Base-by-base conservation (phyloP, 2,888 invertebrate species). In the Latheticus oryzae region DNA sequence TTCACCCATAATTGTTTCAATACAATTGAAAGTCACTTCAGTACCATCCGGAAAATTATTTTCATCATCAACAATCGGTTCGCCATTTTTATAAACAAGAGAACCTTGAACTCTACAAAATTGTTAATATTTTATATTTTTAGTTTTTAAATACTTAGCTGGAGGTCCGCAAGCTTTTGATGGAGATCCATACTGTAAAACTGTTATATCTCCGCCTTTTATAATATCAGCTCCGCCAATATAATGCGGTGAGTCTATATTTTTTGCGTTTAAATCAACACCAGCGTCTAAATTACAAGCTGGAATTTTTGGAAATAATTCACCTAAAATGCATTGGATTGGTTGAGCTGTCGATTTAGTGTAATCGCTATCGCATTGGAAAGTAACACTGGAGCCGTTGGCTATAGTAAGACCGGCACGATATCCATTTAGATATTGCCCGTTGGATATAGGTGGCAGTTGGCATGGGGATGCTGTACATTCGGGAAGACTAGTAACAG, bases 21-120 rank as follows among this genome's bases (percentile, higher is more conserved):
- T 90, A 74, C 93, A 93, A 68, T 89, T 87, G 76, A 92, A 93
- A 3, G 88, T 89, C 42, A 93, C 89, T 78, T 92, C 90, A 0
- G 91, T 90, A 0, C 91, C 90, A 68, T 91, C 90, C 2, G 91
- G 89, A 73, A 90, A 92, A 3, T 84, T 85, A 47, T 86, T 85
- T 62, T 87, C 75, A 1, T 86, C 85, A 3, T 85, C 85, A 37
- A 86, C 85, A 0, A 89, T 77, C 13, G 86, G 87, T 17, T 87
- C 83, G 0, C 89, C 89, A 69, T 91, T 89, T 57, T 87, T 84
- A 71, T 89, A 89, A 59, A 91, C 83, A 57, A 92, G 76, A 3
- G 91, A 89, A n/a, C 90, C 90, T 74, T 90, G 88, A 35, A 90
- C 87, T 74, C 89, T 86, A 42, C n/a, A n/a, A n/a, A n/a, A n/a